Evolutionary conservation across 2,113 vertebrate species (phyloP).

Genomic region (Eolophus roseicapilla): DNA sequence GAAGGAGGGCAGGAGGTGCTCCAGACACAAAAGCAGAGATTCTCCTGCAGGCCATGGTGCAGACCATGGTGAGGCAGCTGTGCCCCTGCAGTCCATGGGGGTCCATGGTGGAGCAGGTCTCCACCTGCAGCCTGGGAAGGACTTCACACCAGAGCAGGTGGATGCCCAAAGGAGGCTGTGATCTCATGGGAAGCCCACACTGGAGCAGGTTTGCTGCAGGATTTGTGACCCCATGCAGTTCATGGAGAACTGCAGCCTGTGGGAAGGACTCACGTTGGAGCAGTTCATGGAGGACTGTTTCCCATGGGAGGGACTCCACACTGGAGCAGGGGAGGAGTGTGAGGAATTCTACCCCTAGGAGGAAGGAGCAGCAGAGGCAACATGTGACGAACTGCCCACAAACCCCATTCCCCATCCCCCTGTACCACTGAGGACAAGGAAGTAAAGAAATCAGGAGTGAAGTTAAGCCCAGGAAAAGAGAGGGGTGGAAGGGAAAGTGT

Average conservation of each 20-base stretch:
- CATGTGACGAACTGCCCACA: neutral
- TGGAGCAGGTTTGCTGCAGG: neutral
- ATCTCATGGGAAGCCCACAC: neutral
- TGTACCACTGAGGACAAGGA: neutral
- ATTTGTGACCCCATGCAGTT: neutral
- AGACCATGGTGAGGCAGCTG: neutral
- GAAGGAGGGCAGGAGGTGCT: neutral
- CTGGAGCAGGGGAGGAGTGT: neutral
- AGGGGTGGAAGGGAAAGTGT: neutral
- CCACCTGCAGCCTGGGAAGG: neutral
- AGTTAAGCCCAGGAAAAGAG: neutral
- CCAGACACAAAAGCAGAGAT: neutral
- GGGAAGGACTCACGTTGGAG: neutral
- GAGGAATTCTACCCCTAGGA: neutral
- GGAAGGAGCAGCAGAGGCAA: neutral
- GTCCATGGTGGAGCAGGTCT: neutral
- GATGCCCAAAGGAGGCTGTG: neutral
- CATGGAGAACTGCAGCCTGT: neutral
- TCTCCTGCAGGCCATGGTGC: neutral
- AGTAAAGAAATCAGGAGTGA: neutral
- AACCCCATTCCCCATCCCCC: neutral
- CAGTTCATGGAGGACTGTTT: neutral
- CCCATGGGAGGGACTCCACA: neutral
- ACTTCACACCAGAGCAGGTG: neutral
- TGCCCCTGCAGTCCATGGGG: neutral